These are phyloP conservation scores for Oscheius myriophilus DNA, from an alignment of 2,888 invertebrate species.

Conservation along the genomic window DNA sequence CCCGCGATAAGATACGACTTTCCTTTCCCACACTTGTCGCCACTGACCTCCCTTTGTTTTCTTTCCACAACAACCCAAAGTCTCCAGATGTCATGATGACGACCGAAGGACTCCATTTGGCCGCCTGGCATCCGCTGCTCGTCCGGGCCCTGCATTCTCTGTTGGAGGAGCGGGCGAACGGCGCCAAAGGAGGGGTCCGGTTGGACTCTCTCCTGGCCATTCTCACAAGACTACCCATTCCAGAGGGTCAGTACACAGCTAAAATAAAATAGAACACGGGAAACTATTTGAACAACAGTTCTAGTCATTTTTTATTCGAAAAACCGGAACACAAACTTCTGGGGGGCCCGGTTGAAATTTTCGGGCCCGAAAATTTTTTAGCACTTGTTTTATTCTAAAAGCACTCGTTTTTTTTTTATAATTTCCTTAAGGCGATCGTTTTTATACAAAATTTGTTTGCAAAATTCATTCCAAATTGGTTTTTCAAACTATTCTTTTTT, in stretches of 20 bases:
- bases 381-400: too few relatives aligned
- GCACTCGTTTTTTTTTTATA: too few relatives aligned
- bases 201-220: slow-evolving; percentile 21
- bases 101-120: slow-evolving; percentile 13
- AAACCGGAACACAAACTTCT: too few relatives aligned
- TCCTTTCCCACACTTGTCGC: neutral
- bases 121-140: slow-evolving; percentile 31
- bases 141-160: slow-evolving; percentile 21
- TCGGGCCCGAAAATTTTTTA: too few relatives aligned
- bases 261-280: too few relatives aligned
- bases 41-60: neutral
- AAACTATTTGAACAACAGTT: too few relatives aligned
- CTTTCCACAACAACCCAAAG: neutral
- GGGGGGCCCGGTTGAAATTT: too few relatives aligned
- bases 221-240: slow-evolving; percentile 24
- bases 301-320: too few relatives aligned
- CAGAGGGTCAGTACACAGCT: slow-evolving; percentile 10
- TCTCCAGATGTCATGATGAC: slow-evolving; percentile 26
- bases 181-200: slow-evolving; percentile 10
- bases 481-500: too few relatives aligned
- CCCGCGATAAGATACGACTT: slow-evolving; percentile 21
- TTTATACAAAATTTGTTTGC: too few relatives aligned
- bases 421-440: too few relatives aligned
- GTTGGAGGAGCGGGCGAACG: slow-evolving; percentile 2
- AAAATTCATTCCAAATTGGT: too few relatives aligned